A percentile compares a stretch with the other conserved stretches of the same genome.
phyloP scores from a whole-genome alignment of 2,113 vertebrate genomes.

The Nycticorax nycticorax region DNA sequence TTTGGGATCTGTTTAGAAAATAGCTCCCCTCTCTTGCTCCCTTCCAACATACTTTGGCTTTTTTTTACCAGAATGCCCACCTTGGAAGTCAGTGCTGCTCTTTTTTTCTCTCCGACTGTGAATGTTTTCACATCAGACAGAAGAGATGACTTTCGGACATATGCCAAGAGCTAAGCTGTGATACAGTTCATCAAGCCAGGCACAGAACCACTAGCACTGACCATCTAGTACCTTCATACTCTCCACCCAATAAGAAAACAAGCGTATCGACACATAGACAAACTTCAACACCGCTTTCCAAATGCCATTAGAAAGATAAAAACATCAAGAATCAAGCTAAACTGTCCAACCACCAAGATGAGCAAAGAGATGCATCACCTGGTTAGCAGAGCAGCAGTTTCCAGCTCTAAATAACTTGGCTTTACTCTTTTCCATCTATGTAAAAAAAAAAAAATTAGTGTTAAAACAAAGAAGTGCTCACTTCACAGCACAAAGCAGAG shows the following conservation, averaged over 20 bases:
- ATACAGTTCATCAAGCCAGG: not conserved
- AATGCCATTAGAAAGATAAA: conserved; percentile 38
- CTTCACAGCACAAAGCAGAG: conserved; percentile 60
- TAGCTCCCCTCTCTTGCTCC: conserved; percentile 15
- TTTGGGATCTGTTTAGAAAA: conserved; percentile 15
- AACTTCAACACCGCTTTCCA: conserved; percentile 17
- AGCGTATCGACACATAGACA: conserved; percentile 35
- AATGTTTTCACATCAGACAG: not conserved
- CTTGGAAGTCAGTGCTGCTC: conserved; percentile 5
- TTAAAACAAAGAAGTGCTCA: conserved; percentile 41
- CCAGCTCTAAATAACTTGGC: conserved; percentile 3
- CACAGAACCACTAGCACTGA: not conserved
- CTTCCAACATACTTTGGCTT: conserved; percentile 42
- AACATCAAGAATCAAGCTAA: not conserved
- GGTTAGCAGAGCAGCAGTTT: not conserved
- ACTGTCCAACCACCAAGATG: not conserved
- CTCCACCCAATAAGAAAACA: conserved; percentile 1
- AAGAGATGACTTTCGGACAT: not conserved
- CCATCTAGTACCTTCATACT: not conserved
- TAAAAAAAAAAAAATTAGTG: not conserved
- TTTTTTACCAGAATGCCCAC: not conserved
- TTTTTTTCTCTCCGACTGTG: not conserved
- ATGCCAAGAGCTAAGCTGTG: not conserved
- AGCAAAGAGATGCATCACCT: not conserved
- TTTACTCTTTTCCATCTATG: conserved; percentile 36